Base-by-base conservation (phyloP, 1,140 invertebrate species). In the Spodoptera litura region DNA sequence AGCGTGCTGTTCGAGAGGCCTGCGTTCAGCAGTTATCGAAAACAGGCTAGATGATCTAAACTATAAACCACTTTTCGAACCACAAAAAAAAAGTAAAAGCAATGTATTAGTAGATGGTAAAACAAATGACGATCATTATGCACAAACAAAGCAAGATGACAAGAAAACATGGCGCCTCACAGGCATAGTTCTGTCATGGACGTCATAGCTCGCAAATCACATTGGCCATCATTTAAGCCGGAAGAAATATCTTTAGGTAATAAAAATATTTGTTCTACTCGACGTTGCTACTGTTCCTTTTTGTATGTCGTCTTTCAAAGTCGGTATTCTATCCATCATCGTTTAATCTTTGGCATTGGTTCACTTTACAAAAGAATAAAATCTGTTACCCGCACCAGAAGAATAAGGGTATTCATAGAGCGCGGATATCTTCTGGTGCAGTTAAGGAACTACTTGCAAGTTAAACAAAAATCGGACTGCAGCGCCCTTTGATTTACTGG, bases 191-290 rank as follows among this genome's bases (percentile, higher is more conserved):
- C n/a, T 64, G 61, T 64, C 35, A 44, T 9, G 38, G 61, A 0
- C 38, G 61, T 20, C 61, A 64, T 64, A 38, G 31, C 61, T 4
- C 38, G 49, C 61, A 64, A 64, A 64, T 64, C 61, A 64, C 38
- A 9, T 1, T 2, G 12, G 8, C 61, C n/a, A 15, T 64, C 31
- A 44, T 64, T 8, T 10, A 20, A 9, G 31, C 61, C 38, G 38
- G 31, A 64, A 64, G 61, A 44, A 44, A 64, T 64, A 44, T 64
- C 13, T 64, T 31, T 13, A 20, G 58, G 11, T 31, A 12, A 64
- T 64, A 64, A 64, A 64, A 64, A 64, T 64, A 64, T 49, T 31
- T 64, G 61, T n/a, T 64, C 35, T 8, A 35, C 58, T 5, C 58
- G 12, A 35, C 58, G 27, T 35, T 27, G 11, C n/a, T 4, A n/a